Percentiles rank a stretch among this genome's conserved stretches.
These are phyloP conservation scores for Hymenochirus boettgeri DNA, from an alignment of 2,113 vertebrate species.

Conservation along the genomic window DNA sequence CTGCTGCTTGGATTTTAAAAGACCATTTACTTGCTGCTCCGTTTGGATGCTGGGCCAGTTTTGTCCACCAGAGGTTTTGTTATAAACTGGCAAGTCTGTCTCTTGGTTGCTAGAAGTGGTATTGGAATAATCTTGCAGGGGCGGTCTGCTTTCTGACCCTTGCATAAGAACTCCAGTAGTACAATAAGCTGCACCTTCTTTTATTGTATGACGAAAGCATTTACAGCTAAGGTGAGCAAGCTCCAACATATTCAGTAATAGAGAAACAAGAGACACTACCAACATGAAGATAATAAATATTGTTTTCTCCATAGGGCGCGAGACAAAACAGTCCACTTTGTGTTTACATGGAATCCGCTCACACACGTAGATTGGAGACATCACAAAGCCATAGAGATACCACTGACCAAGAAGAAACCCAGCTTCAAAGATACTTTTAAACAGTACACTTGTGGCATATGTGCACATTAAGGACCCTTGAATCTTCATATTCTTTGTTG, in stretches of 20 bases:
- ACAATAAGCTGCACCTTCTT: conserved; percentile 9
- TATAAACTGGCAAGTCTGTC: conserved; percentile 15
- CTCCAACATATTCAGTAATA: conserved; percentile 64
- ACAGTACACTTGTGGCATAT: conserved; percentile 63
- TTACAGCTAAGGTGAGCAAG: conserved; percentile 63
- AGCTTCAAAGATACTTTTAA: conserved; percentile 67
- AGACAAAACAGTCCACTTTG: conserved; percentile 76
- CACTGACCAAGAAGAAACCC: conserved; percentile 72
- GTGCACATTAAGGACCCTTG: conserved; percentile 43
- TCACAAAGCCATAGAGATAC: conserved; percentile 72
- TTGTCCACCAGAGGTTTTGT: neutral
- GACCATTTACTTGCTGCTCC: conserved; percentile 1
- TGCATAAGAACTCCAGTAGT: neutral
- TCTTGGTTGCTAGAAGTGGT: conserved; percentile 6
- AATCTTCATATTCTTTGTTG: conserved; percentile 18
- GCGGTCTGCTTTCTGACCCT: neutral
- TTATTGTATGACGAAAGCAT: conserved; percentile 29
- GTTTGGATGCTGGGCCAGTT: conserved; percentile 10
- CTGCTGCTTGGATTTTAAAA: neutral
- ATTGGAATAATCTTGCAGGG: neutral
- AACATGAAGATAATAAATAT: conserved; percentile 81
- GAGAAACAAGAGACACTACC: conserved; percentile 65
- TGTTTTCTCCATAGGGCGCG: conserved; percentile 74
- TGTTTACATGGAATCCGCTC: conserved; percentile 64
- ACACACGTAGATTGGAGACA: conserved; percentile 70